Evolutionary conservation across 2,113 vertebrate genomes (phyloP).

Genomic region (Rhodinocichla rosea): DNA sequence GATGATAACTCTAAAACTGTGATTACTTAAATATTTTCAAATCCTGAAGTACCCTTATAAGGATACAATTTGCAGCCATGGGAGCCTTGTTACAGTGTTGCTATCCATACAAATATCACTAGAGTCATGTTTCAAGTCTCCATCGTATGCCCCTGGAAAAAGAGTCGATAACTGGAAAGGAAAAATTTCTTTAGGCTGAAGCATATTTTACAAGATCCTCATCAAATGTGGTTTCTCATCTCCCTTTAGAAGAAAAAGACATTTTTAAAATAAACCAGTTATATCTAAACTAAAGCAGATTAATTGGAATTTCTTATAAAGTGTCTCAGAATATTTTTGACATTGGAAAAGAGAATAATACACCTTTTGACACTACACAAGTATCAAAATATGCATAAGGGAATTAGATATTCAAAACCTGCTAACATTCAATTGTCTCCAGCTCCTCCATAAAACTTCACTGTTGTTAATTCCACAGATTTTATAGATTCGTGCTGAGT

Average conservation of each 20-base stretch:
- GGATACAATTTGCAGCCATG: conserved; percentile 44
- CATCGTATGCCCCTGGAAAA: neutral
- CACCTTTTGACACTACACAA: neutral
- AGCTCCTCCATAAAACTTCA: neutral
- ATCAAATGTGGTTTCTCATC: neutral
- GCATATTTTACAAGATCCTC: neutral
- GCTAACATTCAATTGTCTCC: neutral
- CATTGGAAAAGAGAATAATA: neutral
- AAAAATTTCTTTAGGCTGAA: neutral
- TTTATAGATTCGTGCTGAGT: neutral
- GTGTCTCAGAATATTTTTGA: neutral
- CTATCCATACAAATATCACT: conserved; percentile 7
- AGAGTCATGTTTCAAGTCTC: neutral
- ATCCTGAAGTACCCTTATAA: conserved; percentile 54
- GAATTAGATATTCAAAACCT: neutral
- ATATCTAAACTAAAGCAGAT: neutral
- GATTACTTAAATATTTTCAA: conserved; percentile 59
- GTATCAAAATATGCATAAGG: neutral
- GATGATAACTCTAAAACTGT: conserved; percentile 61
- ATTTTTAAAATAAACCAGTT: neutral
- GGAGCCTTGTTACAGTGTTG: conserved; percentile 17
- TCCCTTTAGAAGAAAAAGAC: neutral
- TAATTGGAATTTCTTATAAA: neutral
- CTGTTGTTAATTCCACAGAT: neutral
- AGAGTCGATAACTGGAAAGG: neutral